Base-by-base conservation (phyloP, 2,888 invertebrate species). In the Cybosia mesomella region DNA sequence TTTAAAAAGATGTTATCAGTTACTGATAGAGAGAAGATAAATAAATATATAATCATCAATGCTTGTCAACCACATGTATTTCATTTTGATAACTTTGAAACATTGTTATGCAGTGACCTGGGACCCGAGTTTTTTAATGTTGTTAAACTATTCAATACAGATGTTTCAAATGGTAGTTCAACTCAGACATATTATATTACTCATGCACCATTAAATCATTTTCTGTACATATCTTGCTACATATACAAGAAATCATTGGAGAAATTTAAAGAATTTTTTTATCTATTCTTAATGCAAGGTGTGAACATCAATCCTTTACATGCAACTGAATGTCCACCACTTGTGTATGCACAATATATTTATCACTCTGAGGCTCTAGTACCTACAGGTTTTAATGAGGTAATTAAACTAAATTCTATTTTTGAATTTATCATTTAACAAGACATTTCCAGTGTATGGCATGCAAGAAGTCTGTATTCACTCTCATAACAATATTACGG, bases 31-130 rank as follows among this genome's bases (percentile, higher is more conserved):
- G 73, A 85, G 32, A 78, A 86, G 68, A 86, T 95, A 58, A 89
- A 89, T 73, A 83, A 74, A 75, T 88, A 92, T 74, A 87, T 94
- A 66, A 87, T 95, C 54, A 81, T 89, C 5, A 76, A 85, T 59
- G 93, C 94, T 36, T 95, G 92, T 75, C 94, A 92, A 71, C 94
- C 95, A 59, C 91, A 93, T 75, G 90, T 88, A 75, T 95, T 95
- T 68, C 89, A 91, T 65, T 87, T 91, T 77, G 91, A 91, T 75
- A 92, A 93, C 65, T 82, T 95, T 53, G 89, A 90, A 76, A 84
- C 88, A 62, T 80, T 95, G 22, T 79, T 95, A n/a, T 84, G 82
- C 66, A 87, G 91, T 74, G 87, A 92, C 75, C 80, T 95, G 53
- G 92, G 91, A 0, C 90, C 92, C 13, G 90, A 92, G 34, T 94